Evolutionary conservation across 2,888 invertebrate species (phyloP).

Genomic region (Spisula solida): DNA sequence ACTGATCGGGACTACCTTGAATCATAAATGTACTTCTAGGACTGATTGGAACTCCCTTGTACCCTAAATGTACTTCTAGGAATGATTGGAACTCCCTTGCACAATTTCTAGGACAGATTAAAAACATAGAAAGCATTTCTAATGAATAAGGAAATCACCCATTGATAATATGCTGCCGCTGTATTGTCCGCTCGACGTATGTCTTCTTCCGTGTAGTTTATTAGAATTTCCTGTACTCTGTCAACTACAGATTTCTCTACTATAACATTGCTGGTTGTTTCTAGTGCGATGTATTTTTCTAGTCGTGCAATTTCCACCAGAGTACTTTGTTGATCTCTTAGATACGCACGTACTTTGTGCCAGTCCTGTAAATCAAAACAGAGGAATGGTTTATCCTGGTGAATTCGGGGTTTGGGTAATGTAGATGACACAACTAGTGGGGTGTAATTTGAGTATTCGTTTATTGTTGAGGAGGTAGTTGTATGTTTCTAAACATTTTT

Average conservation of each 20-base stretch:
- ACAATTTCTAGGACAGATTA: no score
- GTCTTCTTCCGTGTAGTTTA: constrained; percentile 51
- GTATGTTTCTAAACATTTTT: no score
- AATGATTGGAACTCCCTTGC: no score
- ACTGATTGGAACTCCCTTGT: no score
- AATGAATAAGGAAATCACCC: constrained; percentile 45
- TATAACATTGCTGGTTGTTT: constrained; percentile 22
- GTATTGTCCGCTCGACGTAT: constrained; percentile 63
- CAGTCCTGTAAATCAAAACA: constrained; percentile 48
- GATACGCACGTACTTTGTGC: constrained; percentile 48
- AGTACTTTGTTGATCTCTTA: constrained; percentile 59
- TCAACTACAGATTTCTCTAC: constrained; percentile 35
- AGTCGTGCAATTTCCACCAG: constrained; percentile 62
- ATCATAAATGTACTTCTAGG: no score
- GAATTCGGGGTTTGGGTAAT: no score
- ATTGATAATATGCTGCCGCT: constrained; percentile 59
- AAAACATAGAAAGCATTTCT: no score
- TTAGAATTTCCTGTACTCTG: constrained; percentile 49
- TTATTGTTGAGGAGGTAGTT: no score
- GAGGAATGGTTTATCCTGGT: not conserved
- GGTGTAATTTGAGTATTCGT: no score
- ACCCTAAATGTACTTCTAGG: no score
- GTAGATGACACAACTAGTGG: no score
- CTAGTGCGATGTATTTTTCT: constrained; percentile 58
- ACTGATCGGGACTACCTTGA: no score